Percentiles rank a stretch among this genome's conserved stretches.
Conservation (phyloP, 1,140 invertebrate genomes). For the Drusus annulatus region DNA sequence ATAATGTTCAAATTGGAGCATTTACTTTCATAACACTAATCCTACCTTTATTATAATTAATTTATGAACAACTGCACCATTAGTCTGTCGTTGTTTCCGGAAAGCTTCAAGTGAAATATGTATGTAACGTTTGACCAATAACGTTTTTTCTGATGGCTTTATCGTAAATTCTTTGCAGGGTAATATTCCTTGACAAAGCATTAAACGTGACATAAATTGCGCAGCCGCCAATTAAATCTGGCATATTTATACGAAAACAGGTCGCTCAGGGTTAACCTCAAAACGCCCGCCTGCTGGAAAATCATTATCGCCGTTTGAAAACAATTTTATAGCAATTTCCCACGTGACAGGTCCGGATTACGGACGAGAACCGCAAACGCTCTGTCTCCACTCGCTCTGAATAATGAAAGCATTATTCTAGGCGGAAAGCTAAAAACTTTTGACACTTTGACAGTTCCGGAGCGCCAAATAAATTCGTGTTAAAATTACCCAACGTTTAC, state of each 20-base stretch:
- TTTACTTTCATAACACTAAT: too few relatives aligned
- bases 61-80: too few relatives aligned
- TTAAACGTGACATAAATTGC: conserved; percentile 6
- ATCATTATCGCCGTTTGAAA: conserved; percentile 37
- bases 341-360: conserved; percentile 10
- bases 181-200: conserved; percentile 21
- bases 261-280: neutral
- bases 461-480: conserved; percentile 53
- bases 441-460: conserved; percentile 54
- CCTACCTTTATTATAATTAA: too few relatives aligned
- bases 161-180: conserved; percentile 6
- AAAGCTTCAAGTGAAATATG: too few relatives aligned
- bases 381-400: conserved; percentile 33
- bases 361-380: neutral
- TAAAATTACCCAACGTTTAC: neutral
- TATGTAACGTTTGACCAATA: neutral
- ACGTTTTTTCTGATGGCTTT: conserved; percentile 2
- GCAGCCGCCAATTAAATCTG: conserved; percentile 10
- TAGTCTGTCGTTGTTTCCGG: too few relatives aligned
- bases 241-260: conserved; percentile 10
- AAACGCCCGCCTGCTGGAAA: conserved; percentile 9
- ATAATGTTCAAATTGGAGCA: too few relatives aligned
- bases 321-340: conserved; percentile 33
- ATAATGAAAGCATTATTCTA: conserved; percentile 47
- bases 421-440: conserved; percentile 48